Base-by-base conservation (phyloP, 2,797 vertebrate genomes). In the Hapalemur alaotrensis region DNA sequence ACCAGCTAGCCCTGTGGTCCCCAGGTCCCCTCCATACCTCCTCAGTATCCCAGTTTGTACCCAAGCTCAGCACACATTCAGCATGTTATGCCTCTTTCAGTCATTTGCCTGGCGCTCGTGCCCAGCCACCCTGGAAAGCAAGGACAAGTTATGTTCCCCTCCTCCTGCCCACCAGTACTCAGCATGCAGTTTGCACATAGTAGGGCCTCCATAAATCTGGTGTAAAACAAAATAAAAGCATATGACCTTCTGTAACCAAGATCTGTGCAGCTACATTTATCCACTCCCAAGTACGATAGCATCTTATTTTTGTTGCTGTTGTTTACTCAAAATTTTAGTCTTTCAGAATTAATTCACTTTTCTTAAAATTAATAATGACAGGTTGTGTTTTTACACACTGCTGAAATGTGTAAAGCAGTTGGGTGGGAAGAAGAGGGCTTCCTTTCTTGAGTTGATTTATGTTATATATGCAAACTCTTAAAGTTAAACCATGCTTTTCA, bases 401-500 rank as follows among this genome's bases (percentile, higher is more conserved):
- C 82, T 97, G 92, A 97, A 97, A 98, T 86, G 92, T 96, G 79
- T 97, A 97, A 98, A 97, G 97, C 97, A 97, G 93, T 96, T 94
- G 95, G 38, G 38, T 38, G 38, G 38, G 38, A 38, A 95, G 95
- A 96, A 69, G n/a, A 96, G 30, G 91, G 48, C 96, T 94, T 97
- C 95, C 88, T 97, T 98, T 97, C 73, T 97, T 61, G 95, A 86
- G 89, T 96, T 97, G 98, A 98, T 98, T 98, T 98, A 97, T 86
- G 93, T 98, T 98, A 96, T 97, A 82, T 98, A 91, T 97, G 96
- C 97, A 98, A 98, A 98, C 89, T 97, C 96, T 97, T 97, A 97
- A 98, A 97, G 97, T 98, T 98, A 98, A 98, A 98, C 98, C 97
- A 97, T 96, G 97, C 96, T 98, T 98, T 98, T 98, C 97, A 97